These are phyloP conservation scores for Neoarius graeffei DNA, from an alignment of 2,113 vertebrate genomes.

Conservation along the genomic window DNA sequence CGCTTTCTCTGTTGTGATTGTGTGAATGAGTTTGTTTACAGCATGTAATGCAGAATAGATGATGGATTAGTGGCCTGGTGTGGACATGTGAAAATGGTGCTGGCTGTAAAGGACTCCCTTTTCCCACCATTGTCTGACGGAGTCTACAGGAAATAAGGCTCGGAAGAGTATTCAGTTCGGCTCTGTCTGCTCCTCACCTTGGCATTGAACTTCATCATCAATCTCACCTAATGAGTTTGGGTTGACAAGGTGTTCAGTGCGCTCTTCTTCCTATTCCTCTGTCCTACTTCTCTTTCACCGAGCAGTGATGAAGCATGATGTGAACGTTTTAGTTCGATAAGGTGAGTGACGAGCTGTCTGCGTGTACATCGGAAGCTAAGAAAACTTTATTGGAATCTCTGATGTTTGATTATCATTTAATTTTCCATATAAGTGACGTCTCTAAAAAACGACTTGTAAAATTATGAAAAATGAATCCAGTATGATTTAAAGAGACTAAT, in stretches of 20 bases:
- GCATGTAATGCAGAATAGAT: conserved; percentile 21
- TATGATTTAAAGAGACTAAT: background rate
- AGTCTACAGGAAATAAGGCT: conserved; percentile 63
- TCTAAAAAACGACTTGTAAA: no score
- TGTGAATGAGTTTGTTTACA: background rate
- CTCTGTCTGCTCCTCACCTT: conserved; percentile 29
- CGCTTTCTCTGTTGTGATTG: background rate
- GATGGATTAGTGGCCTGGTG: conserved; percentile 33
- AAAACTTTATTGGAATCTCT: background rate
- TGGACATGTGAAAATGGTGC: conserved; percentile 51
- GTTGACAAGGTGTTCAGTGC: background rate
- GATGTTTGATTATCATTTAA: background rate
- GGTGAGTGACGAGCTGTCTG: background rate
- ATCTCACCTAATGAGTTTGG: conserved; percentile 31
- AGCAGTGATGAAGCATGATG: background rate
- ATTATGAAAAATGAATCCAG: background rate
- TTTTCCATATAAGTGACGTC: background rate
- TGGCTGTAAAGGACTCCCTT: conserved; percentile 21
- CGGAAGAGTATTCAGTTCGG: conserved; percentile 43
- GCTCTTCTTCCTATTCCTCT: background rate
- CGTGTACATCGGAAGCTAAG: background rate
- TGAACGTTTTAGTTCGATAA: background rate
- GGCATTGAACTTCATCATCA: conserved; percentile 67
- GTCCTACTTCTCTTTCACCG: background rate
- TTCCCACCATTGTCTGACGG: conserved; percentile 77